phyloP scores from a whole-genome alignment of 2,797 vertebrate species.

The Girardinus metallicus region DNA sequence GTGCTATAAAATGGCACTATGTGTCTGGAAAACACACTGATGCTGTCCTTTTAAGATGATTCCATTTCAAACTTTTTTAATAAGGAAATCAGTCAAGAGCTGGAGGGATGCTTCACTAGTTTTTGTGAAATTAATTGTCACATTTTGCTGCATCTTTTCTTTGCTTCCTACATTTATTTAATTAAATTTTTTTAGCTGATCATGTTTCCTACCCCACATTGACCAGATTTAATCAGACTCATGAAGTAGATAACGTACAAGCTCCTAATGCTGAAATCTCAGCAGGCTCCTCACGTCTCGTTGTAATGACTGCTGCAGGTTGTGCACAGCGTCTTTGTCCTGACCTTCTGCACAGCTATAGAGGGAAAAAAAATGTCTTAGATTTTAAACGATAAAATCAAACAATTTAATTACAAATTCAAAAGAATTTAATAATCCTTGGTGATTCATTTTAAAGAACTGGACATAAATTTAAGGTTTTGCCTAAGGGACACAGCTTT shows the following conservation, averaged over 20 bases:
- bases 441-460: background rate
- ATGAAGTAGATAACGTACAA: conserved; percentile 3
- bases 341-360: conserved; percentile 55
- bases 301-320: conserved; percentile 42
- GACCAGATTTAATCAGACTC: background rate
- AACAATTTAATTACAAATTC: background rate
- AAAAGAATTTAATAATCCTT: background rate
- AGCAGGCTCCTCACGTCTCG: conserved; percentile 45
- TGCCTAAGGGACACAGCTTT: background rate
- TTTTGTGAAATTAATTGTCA: background rate
- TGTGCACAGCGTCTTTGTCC: conserved; percentile 22
- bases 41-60: background rate
- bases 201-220: background rate
- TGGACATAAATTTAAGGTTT: background rate
- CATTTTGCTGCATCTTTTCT: background rate
- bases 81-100: background rate
- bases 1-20: no score
- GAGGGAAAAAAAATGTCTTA: conserved; percentile 4
- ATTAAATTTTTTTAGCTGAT: background rate
- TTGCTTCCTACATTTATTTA: background rate
- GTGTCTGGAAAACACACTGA: no score
- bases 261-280: conserved; percentile 34
- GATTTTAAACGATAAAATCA: background rate
- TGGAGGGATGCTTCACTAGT: background rate
- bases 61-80: background rate